Base-by-base conservation (phyloP, 2,888 invertebrate species). In the Erebia ligea region DNA sequence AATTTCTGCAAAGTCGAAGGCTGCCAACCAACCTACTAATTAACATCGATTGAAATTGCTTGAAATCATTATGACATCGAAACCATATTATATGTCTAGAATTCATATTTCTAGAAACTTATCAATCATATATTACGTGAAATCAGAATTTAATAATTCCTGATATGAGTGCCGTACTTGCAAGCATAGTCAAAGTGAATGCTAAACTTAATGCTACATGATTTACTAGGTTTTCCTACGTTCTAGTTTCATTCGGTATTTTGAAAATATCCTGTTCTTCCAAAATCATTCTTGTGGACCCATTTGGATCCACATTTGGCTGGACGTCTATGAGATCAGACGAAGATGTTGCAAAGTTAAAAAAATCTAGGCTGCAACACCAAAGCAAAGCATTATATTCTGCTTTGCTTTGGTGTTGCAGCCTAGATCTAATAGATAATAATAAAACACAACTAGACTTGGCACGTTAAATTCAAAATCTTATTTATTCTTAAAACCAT, bases 401-500 rank as follows among this genome's bases (percentile, higher is more conserved):
- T n/a, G n/a, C n/a, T n/a, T n/a, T n/a, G n/a, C n/a, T n/a, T n/a
- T n/a, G n/a, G n/a, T n/a, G n/a, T n/a, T n/a, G n/a, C n/a, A n/a
- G n/a, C n/a, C n/a, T n/a, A n/a, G n/a, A n/a, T n/a, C 34, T 21
- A 21, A 13, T 21, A 21, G 21, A 56, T 15, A 34, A 34, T 8
- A 8, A 25, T 34, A 84, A 92, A 90, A 92, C 91, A 83, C 78
- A 86, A 80, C 68, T 72, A 71, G 76, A 81, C 84, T 92, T 92
- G 92, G 92, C 92, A 92, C 92, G 84, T 92, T 91, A 86, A 92
- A 89, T 92, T 92, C 87, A 91, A 92, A 92, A 91, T 87, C 83
- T 88, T 84, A 85, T 92, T 91, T 92, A 91, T 91, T 86, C 84
- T 87, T 86, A 80, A 83, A 79, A 81, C 79, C 78, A 84, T 86